phyloP scores from a whole-genome alignment of 2,888 invertebrate species.

The Venusia cambrica region DNA sequence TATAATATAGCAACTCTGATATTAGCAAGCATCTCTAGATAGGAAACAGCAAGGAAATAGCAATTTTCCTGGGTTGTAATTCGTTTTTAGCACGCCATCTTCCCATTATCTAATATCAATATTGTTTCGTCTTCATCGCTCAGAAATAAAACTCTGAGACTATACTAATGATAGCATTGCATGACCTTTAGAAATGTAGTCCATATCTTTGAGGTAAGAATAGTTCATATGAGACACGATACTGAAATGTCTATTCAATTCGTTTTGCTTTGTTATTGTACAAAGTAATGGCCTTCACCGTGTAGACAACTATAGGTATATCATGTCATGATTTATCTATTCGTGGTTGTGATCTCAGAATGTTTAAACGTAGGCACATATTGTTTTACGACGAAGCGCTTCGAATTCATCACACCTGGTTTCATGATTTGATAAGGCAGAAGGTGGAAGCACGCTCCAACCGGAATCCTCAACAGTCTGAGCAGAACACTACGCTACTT shows the following conservation, averaged over 20 bases:
- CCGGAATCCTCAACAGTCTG: too few relatives aligned
- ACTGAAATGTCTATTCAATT: conserved; percentile 19
- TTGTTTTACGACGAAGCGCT: too few relatives aligned
- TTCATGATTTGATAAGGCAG: too few relatives aligned
- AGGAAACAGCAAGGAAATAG: conserved; percentile 66
- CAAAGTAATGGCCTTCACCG: conserved; percentile 6
- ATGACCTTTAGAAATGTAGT: conserved; percentile 46
- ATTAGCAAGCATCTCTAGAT: conserved; percentile 55
- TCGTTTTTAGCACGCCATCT: conserved; percentile 70
- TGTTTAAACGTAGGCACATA: too few relatives aligned
- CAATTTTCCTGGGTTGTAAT: conserved; percentile 68
- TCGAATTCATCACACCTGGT: too few relatives aligned
- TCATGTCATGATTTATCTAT: too few relatives aligned
- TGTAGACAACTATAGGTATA: too few relatives aligned
- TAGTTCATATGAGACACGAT: conserved; percentile 21
- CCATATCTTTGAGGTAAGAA: conserved; percentile 21
- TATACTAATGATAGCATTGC: conserved; percentile 69
- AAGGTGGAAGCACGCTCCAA: too few relatives aligned
- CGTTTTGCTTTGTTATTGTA: conserved; percentile 12
- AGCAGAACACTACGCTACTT: too few relatives aligned
- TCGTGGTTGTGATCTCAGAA: too few relatives aligned
- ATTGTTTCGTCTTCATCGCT: conserved; percentile 74
- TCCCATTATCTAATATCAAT: conserved; percentile 78
- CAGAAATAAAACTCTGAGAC: conserved; percentile 60
- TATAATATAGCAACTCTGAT: conserved; percentile 37